These are phyloP conservation scores for Xylota segnis DNA, from an alignment of 2,888 invertebrate species.

Conservation along the genomic window DNA sequence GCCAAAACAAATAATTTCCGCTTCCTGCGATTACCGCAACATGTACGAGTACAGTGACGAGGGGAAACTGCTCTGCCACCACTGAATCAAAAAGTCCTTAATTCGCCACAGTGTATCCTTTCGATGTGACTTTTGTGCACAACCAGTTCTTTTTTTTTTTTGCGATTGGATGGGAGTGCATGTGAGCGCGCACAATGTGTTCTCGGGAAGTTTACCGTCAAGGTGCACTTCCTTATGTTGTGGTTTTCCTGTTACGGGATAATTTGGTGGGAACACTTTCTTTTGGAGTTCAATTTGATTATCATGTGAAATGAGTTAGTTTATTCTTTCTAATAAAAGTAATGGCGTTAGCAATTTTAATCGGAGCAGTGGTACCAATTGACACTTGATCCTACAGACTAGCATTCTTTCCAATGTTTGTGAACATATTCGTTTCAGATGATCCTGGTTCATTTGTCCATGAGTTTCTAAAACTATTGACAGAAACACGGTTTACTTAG, in stretches of 20 bases:
- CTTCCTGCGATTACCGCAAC: slow-evolving; percentile 70
- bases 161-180: background rate
- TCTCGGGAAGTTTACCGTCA: slow-evolving; percentile 31
- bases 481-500: too few species aligned
- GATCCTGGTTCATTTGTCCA: too few species aligned
- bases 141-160: slow-evolving; percentile 42
- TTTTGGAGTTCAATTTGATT: background rate
- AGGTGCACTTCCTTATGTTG: slow-evolving; percentile 64
- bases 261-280: slow-evolving; percentile 44
- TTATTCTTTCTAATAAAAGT: too few species aligned
- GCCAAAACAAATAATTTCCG: slow-evolving; percentile 71
- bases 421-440: too few species aligned
- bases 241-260: slow-evolving; percentile 57
- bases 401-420: too few species aligned
- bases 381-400: too few species aligned
- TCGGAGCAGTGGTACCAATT: too few species aligned
- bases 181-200: background rate
- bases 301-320: too few species aligned
- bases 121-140: slow-evolving; percentile 1
- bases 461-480: too few species aligned
- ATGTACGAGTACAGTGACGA: slow-evolving; percentile 4
- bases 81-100: slow-evolving; percentile 59
- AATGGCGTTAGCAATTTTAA: too few species aligned
- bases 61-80: slow-evolving; percentile 4
- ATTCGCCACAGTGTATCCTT: slow-evolving; percentile 34